Base-by-base conservation (phyloP, 2,888 invertebrate genomes). In the Morpho deidamia region DNA sequence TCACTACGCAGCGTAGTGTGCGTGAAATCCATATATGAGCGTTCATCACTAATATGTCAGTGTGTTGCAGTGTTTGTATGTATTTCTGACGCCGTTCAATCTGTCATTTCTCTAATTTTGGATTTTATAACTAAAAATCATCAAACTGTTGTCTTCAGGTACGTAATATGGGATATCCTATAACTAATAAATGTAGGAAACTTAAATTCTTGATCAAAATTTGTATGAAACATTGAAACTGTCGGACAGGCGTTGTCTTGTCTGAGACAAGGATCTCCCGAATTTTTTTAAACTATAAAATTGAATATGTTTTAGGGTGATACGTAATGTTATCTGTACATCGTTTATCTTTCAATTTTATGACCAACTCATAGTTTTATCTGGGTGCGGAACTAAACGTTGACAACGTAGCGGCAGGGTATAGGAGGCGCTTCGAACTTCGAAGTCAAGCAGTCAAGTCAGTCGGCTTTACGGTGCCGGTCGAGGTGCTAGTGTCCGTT, bases 61-160 rank as follows among this genome's bases (percentile, higher is more conserved):
- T 53, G 52, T 37, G 46, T 57, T 52, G 41, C 40, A 46, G 57
- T 62, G 56, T 61, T 58, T 86, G 86, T 85, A 81, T 88, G 84
- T 81, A 76, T 81, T 76, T 83, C 81, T 81, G 80, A 86, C 83
- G 83, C 84, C 81, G 82, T 79, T 82, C 76, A 82, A 74, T 70
- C 76, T 83, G 78, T 78, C 81, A 81, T 78, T 74, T 68, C 72
- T 77, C 70, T 81, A 78, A 79, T 74, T 81, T 86, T 81, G 86
- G 85, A 82, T 86, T 83, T 86, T 80, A 85, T 87, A 79, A 88
- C 74, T 86, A 83, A 88, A 88, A 87, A 80, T 77, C 66, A 68
- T 72, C 84, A 87, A 83, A 78, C 83, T 87, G 86, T 81, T 72
- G 78, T 78, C 74, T 76, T 71, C 74, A 76, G 86, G 87, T 88